A percentile compares a stretch with the other conserved stretches of the same genome.
These are phyloP conservation scores for Junco hyemalis DNA, from an alignment of 2,113 vertebrate genomes.

Conservation along the genomic window DNA sequence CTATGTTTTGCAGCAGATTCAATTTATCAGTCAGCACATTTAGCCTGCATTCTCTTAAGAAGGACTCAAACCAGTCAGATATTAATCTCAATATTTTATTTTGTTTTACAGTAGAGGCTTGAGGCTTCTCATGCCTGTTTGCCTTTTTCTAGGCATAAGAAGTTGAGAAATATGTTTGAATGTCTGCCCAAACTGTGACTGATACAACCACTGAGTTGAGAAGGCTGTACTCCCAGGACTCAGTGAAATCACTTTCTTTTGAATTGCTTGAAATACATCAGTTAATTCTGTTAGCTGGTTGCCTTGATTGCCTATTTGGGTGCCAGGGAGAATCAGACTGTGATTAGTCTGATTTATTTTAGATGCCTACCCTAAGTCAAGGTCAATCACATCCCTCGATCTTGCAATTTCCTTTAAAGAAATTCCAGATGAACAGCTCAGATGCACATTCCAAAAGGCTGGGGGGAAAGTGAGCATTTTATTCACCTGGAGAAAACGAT, in stretches of 20 bases:
- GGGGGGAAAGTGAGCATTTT: background rate
- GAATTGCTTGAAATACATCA: constrained; percentile 13
- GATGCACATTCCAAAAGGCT: background rate
- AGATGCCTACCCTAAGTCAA: constrained; percentile 25
- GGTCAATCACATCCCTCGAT: background rate
- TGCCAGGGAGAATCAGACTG: background rate
- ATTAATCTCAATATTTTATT: background rate
- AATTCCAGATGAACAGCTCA: background rate
- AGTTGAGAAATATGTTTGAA: background rate
- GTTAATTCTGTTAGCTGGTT: constrained; percentile 41
- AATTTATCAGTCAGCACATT: background rate
- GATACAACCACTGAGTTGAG: background rate
- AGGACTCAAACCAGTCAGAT: background rate
- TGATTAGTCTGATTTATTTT: constrained; percentile 58
- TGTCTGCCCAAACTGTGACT: background rate
- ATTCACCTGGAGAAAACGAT: background rate
- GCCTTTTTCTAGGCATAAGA: background rate
- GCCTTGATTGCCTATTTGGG: constrained; percentile 52
- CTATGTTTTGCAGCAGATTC: background rate
- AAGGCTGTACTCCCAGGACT: background rate
- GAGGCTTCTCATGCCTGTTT: background rate
- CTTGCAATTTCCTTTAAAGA: constrained; percentile 18
- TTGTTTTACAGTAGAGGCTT: background rate
- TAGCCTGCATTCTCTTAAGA: background rate
- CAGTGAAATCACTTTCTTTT: constrained; percentile 7